phyloP scores from a whole-genome alignment of 2,797 vertebrate species.

The Channa striata region DNA sequence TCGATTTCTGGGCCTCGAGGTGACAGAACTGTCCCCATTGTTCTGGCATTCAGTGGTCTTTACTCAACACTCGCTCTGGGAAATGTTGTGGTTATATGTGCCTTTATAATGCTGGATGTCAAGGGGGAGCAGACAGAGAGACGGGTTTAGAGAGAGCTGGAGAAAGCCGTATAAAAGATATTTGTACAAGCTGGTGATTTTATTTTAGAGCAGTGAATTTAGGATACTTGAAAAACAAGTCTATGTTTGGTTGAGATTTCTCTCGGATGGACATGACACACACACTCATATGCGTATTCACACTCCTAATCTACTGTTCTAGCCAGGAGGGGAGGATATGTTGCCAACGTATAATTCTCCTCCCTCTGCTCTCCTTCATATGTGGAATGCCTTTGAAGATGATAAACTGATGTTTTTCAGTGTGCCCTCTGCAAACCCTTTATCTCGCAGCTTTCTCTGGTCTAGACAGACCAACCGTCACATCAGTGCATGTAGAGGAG shows the following conservation, averaged over 20 bases:
- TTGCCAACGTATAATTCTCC: conserved; percentile 49
- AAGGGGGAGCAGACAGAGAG: conserved; percentile 27
- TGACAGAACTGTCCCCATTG: conserved; percentile 55
- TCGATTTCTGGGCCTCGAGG: conserved; percentile 45
- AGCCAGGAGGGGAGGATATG: conserved; percentile 54
- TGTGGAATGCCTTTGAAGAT: conserved; percentile 56
- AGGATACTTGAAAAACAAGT: conserved; percentile 37
- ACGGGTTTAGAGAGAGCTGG: conserved; percentile 29
- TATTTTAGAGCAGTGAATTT: conserved; percentile 20
- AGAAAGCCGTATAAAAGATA: conserved; percentile 17
- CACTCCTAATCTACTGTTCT: conserved; percentile 38
- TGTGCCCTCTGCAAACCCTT: conserved; percentile 45
- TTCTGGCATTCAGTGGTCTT: conserved; percentile 57
- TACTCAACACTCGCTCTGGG: conserved; percentile 48
- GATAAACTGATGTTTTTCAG: conserved; percentile 56
- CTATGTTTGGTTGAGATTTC: conserved; percentile 22
- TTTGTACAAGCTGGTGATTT: conserved; percentile 30
- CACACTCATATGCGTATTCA: conserved; percentile 19
- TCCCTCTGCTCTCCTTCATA: conserved; percentile 30
- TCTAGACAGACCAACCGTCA: conserved; percentile 43
- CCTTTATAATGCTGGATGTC: conserved; percentile 32
- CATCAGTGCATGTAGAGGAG: conserved; percentile 21
- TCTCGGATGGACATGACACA: conserved; percentile 16
- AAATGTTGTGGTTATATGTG: conserved; percentile 28
- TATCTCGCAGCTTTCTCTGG: conserved; percentile 39